These are phyloP conservation scores for Falco concolor DNA, from an alignment of 2,797 vertebrate genomes.

Conservation along the genomic window DNA sequence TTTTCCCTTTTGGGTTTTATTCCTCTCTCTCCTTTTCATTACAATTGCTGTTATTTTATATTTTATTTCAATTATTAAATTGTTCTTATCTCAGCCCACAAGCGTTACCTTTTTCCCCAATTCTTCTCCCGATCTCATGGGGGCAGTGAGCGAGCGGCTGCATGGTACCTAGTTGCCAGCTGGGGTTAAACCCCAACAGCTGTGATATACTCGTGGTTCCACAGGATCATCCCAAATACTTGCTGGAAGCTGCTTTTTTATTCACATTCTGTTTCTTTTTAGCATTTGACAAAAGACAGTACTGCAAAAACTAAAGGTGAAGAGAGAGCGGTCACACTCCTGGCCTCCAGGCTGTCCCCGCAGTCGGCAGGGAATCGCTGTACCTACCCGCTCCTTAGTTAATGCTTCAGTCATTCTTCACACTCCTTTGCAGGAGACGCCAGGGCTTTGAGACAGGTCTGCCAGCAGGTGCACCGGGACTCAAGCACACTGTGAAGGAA, in stretches of 20 bases:
- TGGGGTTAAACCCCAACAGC: too few relatives aligned
- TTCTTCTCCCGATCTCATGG: too few relatives aligned
- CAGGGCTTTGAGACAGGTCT: slow-evolving; percentile 33
- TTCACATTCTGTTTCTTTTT: background rate
- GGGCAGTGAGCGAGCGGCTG: too few relatives aligned
- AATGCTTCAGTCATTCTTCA: slow-evolving; percentile 24
- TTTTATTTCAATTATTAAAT: too few relatives aligned
- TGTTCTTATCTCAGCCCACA: too few relatives aligned
- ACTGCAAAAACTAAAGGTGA: background rate
- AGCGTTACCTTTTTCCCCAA: too few relatives aligned
- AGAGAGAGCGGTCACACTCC: background rate
- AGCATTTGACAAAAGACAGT: background rate
- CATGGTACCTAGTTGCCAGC: too few relatives aligned
- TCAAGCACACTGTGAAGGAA: slow-evolving; percentile 13
- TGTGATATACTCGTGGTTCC: background rate
- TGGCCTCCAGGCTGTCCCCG: background rate
- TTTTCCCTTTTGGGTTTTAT: too few relatives aligned
- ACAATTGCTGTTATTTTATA: too few relatives aligned
- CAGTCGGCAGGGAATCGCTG: background rate
- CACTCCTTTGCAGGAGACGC: background rate
- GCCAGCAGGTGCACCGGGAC: slow-evolving; percentile 8
- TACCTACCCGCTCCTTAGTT: background rate
- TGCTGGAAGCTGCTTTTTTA: background rate
- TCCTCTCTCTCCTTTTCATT: too few relatives aligned
- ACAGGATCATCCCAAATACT: background rate